Base-by-base conservation (phyloP, 2,113 vertebrate genomes). In the Cnemophilus loriae region DNA sequence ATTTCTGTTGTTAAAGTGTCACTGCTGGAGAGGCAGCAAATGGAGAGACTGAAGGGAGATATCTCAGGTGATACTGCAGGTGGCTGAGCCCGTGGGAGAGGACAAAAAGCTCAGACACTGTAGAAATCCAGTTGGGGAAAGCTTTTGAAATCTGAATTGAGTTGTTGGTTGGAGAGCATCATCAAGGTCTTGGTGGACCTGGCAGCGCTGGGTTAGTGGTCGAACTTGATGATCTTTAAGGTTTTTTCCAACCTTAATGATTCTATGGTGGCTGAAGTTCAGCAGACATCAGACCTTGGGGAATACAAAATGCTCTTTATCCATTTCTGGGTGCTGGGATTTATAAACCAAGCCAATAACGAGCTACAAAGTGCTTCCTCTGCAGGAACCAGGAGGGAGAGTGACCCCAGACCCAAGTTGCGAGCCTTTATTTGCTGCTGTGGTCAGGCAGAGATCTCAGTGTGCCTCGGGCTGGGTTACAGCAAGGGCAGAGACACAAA, bases 231-330 rank as follows among this genome's bases (percentile, higher is more conserved):
- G 55, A 16, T 7, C 18, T 49, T 49, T 3, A 33, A 37, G 26
- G 6, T 16, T 69, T 77, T 75, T 69, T 55, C 21, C 63, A 77
- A 13, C 22, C 10, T 49, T 9, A 37, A 5, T 53, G 17, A 35
- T 22, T 49, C 56, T 6, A 0, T 84, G n/a, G 15, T 49, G 71
- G 63, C 11, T 57, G 60, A n/a, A n/a, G n/a, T n/a, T n/a, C n/a
- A n/a, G n/a, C n/a, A n/a, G n/a, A n/a, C n/a, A n/a, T n/a, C 63
- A 59, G 50, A 39, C 11, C 8, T 0, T 5, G 35, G 33, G 41
- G 50, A 77, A 13, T 6, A 11, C 42, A 47, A 53, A 65, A 21
- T 19, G 24, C 18, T 63, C 21, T 37, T 71, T 42, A 39, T 60
- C 42, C 35, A 65, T 19, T 68, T n/a, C 20, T 75, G 59, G 44